A percentile compares a stretch with the other conserved stretches of the same genome.
phyloP scores from a whole-genome alignment of 2,113 vertebrate species.

The Garra rufa region DNA sequence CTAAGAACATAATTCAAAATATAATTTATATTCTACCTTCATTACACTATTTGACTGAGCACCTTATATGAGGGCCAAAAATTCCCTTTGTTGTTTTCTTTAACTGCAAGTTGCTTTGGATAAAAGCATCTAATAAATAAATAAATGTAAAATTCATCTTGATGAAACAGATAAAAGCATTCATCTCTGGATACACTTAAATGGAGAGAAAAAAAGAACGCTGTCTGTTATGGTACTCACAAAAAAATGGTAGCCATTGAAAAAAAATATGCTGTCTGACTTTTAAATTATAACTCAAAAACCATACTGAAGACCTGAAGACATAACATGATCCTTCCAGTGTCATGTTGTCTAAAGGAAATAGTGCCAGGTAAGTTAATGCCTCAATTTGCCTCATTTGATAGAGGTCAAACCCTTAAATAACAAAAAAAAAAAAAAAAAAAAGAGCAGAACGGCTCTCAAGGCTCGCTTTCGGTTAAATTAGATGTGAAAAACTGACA shows the following conservation, averaged over 20 bases:
- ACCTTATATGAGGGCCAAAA: neutral
- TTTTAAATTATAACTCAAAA: neutral
- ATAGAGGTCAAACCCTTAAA: conserved; percentile 36
- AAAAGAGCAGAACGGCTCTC: neutral
- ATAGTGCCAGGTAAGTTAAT: conserved; percentile 32
- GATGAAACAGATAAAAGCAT: neutral
- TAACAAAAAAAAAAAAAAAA: conserved; percentile 19
- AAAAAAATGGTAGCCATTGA: neutral
- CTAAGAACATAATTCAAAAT: neutral
- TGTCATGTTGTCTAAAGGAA: conserved; percentile 4
- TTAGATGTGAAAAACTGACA: conserved; percentile 48
- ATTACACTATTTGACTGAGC: neutral
- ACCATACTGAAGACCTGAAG: neutral
- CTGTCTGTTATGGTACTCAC: neutral
- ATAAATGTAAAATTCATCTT: neutral
- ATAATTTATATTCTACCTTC: neutral
- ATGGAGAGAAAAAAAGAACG: neutral
- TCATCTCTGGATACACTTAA: neutral
- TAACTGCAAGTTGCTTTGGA: neutral
- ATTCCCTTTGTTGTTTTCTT: neutral
- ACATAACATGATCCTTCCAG: neutral
- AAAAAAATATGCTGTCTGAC: conserved; percentile 5
- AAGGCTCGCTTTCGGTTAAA: conserved; percentile 38
- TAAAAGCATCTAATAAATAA: neutral
- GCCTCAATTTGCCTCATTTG: conserved; percentile 38